Evolutionary conservation across 2,797 vertebrate species (phyloP), one percentile per base, ranked within the genome.

Genomic region (Neosalanx taihuensis): DNA sequence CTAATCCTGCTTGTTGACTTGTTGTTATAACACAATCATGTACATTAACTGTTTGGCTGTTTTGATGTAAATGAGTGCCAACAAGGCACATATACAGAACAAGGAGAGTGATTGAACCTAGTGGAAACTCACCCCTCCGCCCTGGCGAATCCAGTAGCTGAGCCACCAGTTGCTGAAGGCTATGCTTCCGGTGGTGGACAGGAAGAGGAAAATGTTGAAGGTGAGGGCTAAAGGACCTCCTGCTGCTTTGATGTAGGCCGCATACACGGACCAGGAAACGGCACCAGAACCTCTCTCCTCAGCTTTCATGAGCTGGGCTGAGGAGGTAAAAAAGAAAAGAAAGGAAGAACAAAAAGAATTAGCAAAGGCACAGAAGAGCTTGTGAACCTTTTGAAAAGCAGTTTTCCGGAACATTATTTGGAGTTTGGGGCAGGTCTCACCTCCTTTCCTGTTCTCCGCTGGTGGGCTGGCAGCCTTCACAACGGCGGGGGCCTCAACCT

Each of bases 131-230:
- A 95, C 94, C 89, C 94, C 93, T 1, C 85, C 90, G 84, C 94
- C 95, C 84, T 95, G 94, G 41, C 81, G 83, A 84, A 96, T 89
- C 95, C 95, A 96, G 77, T 94, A 66, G 79, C 94, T 95, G 73
- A 94, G 91, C 94, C 95, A 95, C 94, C 94, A 95, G 85, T 93
- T 93, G 79, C 86, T 91, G 85, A 95, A 95, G 64, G 89, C 90
- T 51, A 93, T 84, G 81, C 90, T 93, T 85, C 94, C 94, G 0
- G 92, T 93, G 77, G 93, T 94, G 71, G 90, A 78, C 58, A 95
- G 81, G 87, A 94, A 95, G 85, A 94, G 82, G 76, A 94, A 37
- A 68, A 89, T 35, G 84, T 93, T 94, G 82, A 91, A 62, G 77
- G 91, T 26, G 78, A 94, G 90, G 76, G 89, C 73, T 6, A 92